Conservation (phyloP, 2,797 vertebrate genomes). For the Tapera naevia region DNA sequence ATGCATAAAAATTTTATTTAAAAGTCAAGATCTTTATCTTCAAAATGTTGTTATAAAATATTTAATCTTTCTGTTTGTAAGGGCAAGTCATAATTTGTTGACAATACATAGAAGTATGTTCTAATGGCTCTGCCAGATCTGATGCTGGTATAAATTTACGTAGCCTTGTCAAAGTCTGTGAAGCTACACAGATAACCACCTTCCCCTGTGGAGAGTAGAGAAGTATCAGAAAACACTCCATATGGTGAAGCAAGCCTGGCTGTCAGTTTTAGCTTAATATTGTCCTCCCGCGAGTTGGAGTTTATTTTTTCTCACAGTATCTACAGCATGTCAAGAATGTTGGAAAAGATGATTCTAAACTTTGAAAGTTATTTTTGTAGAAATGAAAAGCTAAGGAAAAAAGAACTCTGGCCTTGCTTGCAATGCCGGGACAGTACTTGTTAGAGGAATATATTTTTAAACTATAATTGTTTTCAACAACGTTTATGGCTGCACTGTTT, state of each 20-base stretch:
- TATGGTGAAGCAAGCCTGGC: background rate
- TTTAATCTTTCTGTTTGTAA: background rate
- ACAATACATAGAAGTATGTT: background rate
- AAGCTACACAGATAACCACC: background rate
- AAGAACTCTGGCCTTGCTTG: conserved; percentile 12
- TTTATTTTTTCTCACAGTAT: conserved; percentile 51
- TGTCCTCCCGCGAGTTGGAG: conserved; percentile 17
- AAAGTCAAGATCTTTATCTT: background rate
- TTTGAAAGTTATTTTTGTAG: conserved; percentile 39
- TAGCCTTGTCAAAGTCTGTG: background rate
- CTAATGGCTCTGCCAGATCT: background rate
- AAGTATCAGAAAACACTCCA: background rate
- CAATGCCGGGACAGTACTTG: background rate
- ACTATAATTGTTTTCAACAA: background rate
- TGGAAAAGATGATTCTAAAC: conserved; percentile 46
- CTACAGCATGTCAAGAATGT: conserved; percentile 26
- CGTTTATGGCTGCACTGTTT: background rate
- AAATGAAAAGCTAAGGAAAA: conserved; percentile 36
- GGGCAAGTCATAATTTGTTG: background rate
- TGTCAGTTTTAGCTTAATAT: conserved; percentile 49
- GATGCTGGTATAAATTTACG: background rate
- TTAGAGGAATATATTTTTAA: background rate
- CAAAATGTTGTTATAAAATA: background rate
- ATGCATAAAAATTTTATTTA: background rate
- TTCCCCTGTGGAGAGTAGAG: background rate